phyloP scores from a whole-genome alignment of 2,888 invertebrate genomes.

The Abrostola triplasia region DNA sequence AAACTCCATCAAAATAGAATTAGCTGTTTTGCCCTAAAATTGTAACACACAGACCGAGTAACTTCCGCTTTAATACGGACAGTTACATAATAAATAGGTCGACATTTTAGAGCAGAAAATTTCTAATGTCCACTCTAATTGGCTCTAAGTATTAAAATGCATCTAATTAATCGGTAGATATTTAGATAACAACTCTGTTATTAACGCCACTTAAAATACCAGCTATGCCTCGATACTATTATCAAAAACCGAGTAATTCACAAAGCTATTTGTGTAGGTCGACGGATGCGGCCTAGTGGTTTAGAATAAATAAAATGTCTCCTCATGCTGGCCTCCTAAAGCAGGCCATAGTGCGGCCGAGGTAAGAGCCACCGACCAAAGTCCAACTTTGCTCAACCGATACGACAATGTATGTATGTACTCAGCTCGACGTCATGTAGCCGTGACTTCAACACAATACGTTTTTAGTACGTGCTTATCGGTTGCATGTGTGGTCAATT shows the following conservation, averaged over 20 bases:
- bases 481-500: conserved; percentile 46
- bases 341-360: conserved; percentile 32
- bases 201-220: not conserved
- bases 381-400: conserved; percentile 51
- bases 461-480: conserved; percentile 60
- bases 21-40: no score
- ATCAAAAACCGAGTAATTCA: not conserved
- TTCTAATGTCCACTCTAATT: not conserved
- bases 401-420: conserved; percentile 16
- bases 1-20: no score
- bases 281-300: conserved; percentile 3
- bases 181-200: not conserved
- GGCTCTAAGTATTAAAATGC: not conserved
- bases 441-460: conserved; percentile 52
- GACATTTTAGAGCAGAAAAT: not conserved
- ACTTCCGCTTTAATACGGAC: no score
- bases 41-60: no score
- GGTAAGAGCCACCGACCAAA: conserved; percentile 39
- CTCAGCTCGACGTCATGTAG: conserved; percentile 30
- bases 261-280: conserved; percentile 10
- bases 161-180: not conserved
- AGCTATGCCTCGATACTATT: not conserved
- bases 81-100: not conserved
- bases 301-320: conserved; percentile 45
- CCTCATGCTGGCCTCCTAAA: conserved; percentile 48